A percentile compares a stretch with the other conserved stretches of the same genome.
These are phyloP conservation scores for Drosophila paramelanica DNA, from an alignment of 2,888 invertebrate species.

Conservation along the genomic window DNA sequence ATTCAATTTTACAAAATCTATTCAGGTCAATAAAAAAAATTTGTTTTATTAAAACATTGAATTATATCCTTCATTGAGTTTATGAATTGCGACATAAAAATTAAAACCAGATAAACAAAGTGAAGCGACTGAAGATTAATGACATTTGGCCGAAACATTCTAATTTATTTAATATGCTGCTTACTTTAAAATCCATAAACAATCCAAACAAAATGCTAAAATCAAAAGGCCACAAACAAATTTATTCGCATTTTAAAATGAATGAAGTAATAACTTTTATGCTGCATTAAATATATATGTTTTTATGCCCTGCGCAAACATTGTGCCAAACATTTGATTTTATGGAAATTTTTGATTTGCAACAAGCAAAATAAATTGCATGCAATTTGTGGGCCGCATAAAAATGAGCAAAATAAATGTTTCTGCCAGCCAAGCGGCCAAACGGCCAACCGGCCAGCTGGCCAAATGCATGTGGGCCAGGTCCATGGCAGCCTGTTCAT, in stretches of 20 bases:
- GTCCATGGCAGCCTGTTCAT: constrained; percentile 15
- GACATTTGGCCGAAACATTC: constrained; percentile 29
- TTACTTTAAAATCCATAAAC: constrained; percentile 37
- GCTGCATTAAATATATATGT: constrained; percentile 67
- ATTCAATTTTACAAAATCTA: not conserved
- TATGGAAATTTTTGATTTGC: constrained; percentile 78
- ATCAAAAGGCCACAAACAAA: constrained; percentile 58
- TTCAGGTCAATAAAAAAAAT: not conserved
- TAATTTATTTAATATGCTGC: constrained; percentile 50
- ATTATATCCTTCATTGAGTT: constrained; percentile 2
- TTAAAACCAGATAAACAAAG: not conserved
- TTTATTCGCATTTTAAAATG: constrained; percentile 75
- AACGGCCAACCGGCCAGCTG: constrained; percentile 6
- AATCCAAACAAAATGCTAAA: constrained; percentile 24
- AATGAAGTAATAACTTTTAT: constrained; percentile 78
- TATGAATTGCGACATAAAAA: not conserved
- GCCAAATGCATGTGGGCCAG: constrained; percentile 22
- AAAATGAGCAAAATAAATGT: constrained; percentile 69
- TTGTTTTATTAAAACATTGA: constrained; percentile 1
- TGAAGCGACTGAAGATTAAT: constrained; percentile 4
- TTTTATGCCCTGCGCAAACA: constrained; percentile 68
- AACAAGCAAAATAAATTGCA: constrained; percentile 77
- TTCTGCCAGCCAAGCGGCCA: constrained; percentile 25
- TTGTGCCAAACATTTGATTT: constrained; percentile 67
- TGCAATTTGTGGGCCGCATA: constrained; percentile 73